A percentile compares a stretch with the other conserved stretches of the same genome.
These are phyloP conservation scores for Sinosuthora webbiana DNA, from an alignment of 2,113 vertebrate genomes.

Conservation along the genomic window DNA sequence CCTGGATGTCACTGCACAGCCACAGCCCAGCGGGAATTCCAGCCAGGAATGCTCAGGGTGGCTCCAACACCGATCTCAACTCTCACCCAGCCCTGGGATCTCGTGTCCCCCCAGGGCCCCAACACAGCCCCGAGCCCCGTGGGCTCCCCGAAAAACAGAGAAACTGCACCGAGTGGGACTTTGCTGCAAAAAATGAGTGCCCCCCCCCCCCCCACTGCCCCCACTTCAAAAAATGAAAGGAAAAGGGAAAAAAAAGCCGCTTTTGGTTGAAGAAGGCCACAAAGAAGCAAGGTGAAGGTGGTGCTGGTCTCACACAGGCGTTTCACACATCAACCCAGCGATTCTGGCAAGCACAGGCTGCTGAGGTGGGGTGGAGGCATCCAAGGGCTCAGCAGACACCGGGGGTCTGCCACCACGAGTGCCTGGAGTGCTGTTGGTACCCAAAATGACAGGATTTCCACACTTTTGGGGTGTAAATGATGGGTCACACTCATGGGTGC, in stretches of 20 bases:
- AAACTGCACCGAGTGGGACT: not conserved
- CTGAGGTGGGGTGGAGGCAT: not conserved
- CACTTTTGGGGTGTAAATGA: accelerated
- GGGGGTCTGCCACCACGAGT: not conserved
- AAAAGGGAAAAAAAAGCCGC: accelerated
- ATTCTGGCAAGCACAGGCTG: not conserved
- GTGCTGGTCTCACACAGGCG: not conserved
- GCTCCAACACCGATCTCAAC: not conserved
- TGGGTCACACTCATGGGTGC: not conserved
- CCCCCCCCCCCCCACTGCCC: not conserved
- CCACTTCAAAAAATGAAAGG: accelerated
- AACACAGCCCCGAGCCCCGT: not conserved
- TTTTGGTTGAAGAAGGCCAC: constrained; percentile 6
- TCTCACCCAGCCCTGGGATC: not conserved
- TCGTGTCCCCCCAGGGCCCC: not conserved
- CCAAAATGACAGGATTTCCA: accelerated
- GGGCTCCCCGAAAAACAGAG: not conserved
- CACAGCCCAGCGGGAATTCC: not conserved
- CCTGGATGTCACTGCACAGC: not conserved
- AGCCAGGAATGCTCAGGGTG: not conserved
- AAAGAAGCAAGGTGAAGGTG: not conserved
- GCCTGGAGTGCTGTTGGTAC: not conserved
- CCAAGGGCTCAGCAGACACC: not conserved
- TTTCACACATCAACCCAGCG: not conserved
- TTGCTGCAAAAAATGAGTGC: not conserved